Evolutionary conservation across 2,888 invertebrate genomes (phyloP), one percentile per base, ranked within the genome.

Genomic region (Gastrophysa polygoni): DNA sequence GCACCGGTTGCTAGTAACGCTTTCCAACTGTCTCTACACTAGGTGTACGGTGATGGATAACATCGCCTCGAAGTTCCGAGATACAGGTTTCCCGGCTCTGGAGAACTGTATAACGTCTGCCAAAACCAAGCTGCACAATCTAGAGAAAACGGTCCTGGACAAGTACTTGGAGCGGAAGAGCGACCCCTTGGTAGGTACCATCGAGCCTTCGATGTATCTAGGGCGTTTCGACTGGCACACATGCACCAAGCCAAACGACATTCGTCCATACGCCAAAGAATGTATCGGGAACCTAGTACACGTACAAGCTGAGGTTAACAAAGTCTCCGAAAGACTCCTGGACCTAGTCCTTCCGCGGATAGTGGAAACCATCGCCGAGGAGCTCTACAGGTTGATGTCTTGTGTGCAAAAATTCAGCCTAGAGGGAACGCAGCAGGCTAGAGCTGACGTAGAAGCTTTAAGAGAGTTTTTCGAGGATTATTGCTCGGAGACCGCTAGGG

Each of bases 141-240:
- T 89, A 34, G 89, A 89, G 72, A 82, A 83, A 2, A 84, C 84
- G 5, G 88, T 94, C 60, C 85, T 93, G 11, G 93, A 94, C 74
- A 90, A 90, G 1, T 93, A 93, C 77, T 83, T 93, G 52, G 96
- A 97, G 79, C 91, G 93, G 76, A 96, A 96, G 77, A 92, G 94
- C 47, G 96, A 96, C 82, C 96, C 96, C 0, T 84, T 98, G 10
- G 95, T 97, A 20, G 96, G 96, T n/a, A 93, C 93, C 5, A 95
- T 98, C 67, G 97, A 98, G 81, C 95, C 94, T 5, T 95, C 94
- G 66, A 96, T 98, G 96, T 96, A 96, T 81, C 85, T 93, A 76
- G 96, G 95, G 0, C 86, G 90, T 61, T 93, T 95, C 77, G 92
- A 92, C 76, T 93, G 95, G 89, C 90, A 91, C 73, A 88, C 89